Evolutionary conservation across 2,888 invertebrate species (phyloP).

Genomic region (Epinotia bilunana): DNA sequence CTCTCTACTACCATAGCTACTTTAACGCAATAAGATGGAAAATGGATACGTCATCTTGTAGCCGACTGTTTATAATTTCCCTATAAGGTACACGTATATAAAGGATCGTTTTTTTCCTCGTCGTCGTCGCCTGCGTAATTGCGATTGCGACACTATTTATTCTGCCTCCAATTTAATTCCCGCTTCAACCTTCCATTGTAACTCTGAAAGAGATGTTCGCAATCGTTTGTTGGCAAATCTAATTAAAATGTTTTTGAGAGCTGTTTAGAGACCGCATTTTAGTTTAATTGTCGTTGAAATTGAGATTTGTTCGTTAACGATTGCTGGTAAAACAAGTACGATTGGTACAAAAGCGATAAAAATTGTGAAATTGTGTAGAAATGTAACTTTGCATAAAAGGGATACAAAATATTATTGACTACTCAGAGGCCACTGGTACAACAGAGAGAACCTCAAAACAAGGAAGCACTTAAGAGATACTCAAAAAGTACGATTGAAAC

Average conservation of each 20-base stretch:
- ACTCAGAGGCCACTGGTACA: no score
- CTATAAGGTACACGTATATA: neutral
- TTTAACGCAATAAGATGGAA: neutral
- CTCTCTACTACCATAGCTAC: neutral
- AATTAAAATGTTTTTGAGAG: constrained; percentile 41
- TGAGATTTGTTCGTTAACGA: constrained; percentile 14
- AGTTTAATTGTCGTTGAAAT: constrained; percentile 30
- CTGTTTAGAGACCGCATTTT: constrained; percentile 19
- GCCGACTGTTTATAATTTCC: neutral
- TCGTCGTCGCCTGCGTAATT: constrained; percentile 31
- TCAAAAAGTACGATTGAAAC: no score
- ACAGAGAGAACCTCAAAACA: no score
- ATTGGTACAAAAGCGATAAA: neutral
- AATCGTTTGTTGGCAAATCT: constrained; percentile 37
- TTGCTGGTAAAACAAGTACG: neutral
- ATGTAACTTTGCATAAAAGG: no score
- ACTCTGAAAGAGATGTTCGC: constrained; percentile 35
- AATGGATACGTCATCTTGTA: neutral
- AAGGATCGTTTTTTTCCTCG: neutral
- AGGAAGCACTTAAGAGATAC: no score
- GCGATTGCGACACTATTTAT: constrained; percentile 35
- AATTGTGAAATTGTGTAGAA: no score
- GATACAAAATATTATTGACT: no score
- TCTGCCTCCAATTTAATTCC: constrained; percentile 30
- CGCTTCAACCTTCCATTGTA: constrained; percentile 27